phyloP scores from a whole-genome alignment of 2,797 vertebrate species.

The Syngnathus acus region DNA sequence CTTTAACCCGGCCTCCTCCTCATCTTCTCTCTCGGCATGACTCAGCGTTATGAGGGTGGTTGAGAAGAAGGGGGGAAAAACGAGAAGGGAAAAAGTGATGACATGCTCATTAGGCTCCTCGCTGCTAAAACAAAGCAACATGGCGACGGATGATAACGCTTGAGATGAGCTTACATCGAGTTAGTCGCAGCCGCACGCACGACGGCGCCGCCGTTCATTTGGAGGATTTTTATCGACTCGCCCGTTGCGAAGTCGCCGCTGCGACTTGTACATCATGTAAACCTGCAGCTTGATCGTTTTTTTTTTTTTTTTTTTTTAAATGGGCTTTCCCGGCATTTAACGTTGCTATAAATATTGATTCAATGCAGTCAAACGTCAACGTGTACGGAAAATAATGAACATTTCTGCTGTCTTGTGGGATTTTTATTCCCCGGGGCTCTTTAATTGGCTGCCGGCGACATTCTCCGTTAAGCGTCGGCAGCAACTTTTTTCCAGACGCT shows the following conservation, averaged over 20 bases:
- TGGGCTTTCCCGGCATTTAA: background rate
- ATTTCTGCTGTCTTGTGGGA: background rate
- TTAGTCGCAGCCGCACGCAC: background rate
- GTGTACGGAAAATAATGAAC: background rate
- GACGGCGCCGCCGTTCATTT: background rate
- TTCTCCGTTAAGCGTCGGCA: background rate
- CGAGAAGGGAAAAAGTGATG: background rate
- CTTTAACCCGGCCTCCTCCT: background rate
- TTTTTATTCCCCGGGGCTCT: too few relatives aligned
- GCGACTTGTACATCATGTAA: background rate
- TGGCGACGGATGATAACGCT: background rate
- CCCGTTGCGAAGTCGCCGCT: background rate
- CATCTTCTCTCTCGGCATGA: background rate
- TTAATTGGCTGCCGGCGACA: too few relatives aligned
- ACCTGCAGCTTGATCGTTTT: background rate
- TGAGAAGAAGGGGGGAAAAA: background rate
- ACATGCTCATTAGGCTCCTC: background rate
- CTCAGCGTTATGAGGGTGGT: background rate
- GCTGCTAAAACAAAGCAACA: background rate
- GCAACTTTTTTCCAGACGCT: background rate
- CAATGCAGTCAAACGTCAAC: background rate
- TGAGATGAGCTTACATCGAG: background rate
- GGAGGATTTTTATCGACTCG: background rate
- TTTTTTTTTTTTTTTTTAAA: background rate
- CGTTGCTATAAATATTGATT: background rate